Base-by-base conservation (phyloP, 2,113 vertebrate genomes). In the Lota lota region DNA sequence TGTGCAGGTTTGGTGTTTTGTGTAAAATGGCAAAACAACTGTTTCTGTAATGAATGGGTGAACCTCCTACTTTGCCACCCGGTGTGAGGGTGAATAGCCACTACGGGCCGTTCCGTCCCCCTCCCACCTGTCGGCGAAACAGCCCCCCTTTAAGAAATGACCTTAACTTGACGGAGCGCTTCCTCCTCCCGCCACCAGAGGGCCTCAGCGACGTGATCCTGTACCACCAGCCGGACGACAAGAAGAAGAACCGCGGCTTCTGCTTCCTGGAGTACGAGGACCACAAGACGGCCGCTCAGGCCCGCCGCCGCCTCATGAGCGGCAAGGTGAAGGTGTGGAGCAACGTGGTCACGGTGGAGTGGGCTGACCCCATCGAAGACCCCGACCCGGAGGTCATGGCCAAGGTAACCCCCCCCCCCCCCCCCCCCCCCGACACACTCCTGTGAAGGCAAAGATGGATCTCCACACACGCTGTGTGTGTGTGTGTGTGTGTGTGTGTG, bases 301-400 rank as follows among this genome's bases (percentile, higher is more conserved):
- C 97, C 33, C 94, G 97, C 1, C 96, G 97, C 58, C 92, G 97
- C 74, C 90, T 99, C 71, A 99, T 98, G 96, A 99, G 97, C 0
- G 97, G 97, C 70, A 99, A 99, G 91, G 96, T 99, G 78, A 99
- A 99, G 83, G 97, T 99, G 33, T 99, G 97, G 96, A 95, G 96
- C 66, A 98, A 96, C 80, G 92, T 97, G 83, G 97, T 99, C 82
- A 98, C 97, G 0, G 97, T 99, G 81, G 97, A 99, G 84, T 99
- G 97, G 97, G 97, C 97, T 21, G 97, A 99, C 60, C 97, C 97
- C 78, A 99, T 99, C 72, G 97, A 99, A 90, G 97, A 99, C 83
- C 97, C 97, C 0, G 97, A 99, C 90, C 97, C 97, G 0, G 97
- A 99, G 86, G 95, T 99, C 79, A 99, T 99, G 97, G 94, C 97